Conservation (phyloP, 2,888 invertebrate species). For the Cantharis flavilabris region DNA sequence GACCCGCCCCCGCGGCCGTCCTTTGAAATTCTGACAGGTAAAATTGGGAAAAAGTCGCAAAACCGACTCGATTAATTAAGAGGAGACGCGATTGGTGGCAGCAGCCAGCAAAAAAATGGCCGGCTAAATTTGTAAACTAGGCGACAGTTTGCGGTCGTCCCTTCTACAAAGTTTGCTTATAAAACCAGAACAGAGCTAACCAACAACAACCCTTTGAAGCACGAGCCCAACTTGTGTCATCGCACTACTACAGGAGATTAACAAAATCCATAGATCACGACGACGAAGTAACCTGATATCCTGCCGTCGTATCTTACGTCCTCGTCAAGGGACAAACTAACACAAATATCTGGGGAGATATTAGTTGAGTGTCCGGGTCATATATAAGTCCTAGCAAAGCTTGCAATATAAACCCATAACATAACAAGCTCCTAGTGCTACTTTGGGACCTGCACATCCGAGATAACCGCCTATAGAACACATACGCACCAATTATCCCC, state of each 20-base stretch:
- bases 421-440: constrained; percentile 40
- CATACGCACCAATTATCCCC: constrained; percentile 45
- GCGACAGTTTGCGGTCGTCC: background rate
- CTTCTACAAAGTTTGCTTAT: background rate
- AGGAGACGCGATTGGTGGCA: background rate
- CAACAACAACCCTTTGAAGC: constrained; percentile 11
- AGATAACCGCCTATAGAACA: constrained; percentile 41
- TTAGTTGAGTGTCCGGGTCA: constrained; percentile 44
- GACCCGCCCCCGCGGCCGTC: background rate
- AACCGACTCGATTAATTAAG: background rate
- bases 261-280: constrained; percentile 18
- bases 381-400: constrained; percentile 39
- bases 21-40: background rate
- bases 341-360: constrained; percentile 40
- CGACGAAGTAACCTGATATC: constrained; percentile 15
- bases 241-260: background rate
- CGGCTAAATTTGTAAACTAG: background rate
- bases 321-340: constrained; percentile 33
- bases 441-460: constrained; percentile 38
- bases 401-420: constrained; percentile 40
- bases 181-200: background rate
- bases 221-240: constrained; percentile 8
- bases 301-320: constrained; percentile 25
- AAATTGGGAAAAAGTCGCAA: background rate
- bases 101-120: background rate